A percentile compares a stretch with the other conserved stretches of the same genome.
These are phyloP conservation scores for Rhinolophus sinicus DNA, from an alignment of 2,113 vertebrate species.

Conservation along the genomic window DNA sequence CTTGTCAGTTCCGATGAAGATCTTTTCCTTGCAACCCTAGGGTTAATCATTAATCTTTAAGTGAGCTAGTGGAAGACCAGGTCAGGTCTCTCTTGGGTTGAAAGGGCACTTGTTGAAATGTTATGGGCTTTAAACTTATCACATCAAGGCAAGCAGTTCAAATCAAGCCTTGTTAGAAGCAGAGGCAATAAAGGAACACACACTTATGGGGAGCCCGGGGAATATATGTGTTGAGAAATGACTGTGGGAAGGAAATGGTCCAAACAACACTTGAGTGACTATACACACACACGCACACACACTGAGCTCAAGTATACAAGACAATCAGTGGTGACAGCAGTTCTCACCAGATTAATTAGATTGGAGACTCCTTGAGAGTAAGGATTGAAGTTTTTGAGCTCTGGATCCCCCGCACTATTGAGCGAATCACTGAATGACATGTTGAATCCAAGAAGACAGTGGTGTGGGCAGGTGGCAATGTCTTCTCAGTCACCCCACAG, in stretches of 20 bases:
- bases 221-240: conserved; percentile 34
- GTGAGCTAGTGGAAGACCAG: background rate
- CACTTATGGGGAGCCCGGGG: background rate
- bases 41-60: conserved; percentile 55
- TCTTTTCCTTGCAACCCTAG: conserved; percentile 35
- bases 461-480: background rate
- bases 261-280: background rate
- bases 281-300: background rate
- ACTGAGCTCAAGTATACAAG: background rate
- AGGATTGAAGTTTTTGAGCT: background rate
- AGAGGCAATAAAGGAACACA: conserved; percentile 49
- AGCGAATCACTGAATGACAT: background rate
- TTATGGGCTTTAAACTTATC: conserved; percentile 42
- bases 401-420: background rate
- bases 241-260: conserved; percentile 40
- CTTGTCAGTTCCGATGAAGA: conserved; percentile 66
- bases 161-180: conserved; percentile 47
- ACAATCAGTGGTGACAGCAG: background rate
- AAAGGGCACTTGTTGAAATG: conserved; percentile 55
- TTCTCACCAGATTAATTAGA: conserved; percentile 22
- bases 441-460: background rate
- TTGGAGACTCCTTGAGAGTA: background rate
- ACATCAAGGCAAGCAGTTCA: conserved; percentile 46
- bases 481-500: background rate
- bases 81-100: background rate